Percentiles rank a stretch among this genome's conserved stretches.
phyloP scores from a whole-genome alignment of 2,113 vertebrate species.

The Nibea coibor region DNA sequence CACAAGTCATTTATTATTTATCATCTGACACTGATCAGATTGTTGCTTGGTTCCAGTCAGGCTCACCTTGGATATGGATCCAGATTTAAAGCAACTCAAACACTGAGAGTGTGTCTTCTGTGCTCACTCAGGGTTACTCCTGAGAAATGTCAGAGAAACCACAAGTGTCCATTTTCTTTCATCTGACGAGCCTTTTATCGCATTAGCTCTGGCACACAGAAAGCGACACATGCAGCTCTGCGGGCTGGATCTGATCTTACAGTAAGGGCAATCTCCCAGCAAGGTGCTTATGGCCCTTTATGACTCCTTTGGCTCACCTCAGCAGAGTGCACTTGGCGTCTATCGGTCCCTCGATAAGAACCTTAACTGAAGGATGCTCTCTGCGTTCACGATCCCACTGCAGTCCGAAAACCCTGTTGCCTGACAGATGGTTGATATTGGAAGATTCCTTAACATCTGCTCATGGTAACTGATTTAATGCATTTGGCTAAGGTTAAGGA shows the following conservation, averaged over 20 bases:
- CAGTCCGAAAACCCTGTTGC: neutral
- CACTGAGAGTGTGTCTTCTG: no score
- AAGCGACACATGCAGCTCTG: neutral
- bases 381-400: neutral
- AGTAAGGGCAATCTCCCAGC: neutral
- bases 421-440: neutral
- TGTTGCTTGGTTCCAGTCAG: no score
- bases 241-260: neutral
- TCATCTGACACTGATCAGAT: neutral
- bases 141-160: constrained; percentile 2
- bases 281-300: neutral
- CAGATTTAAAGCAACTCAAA: neutral
- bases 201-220: constrained; percentile 16
- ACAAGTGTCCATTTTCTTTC: constrained; percentile 5
- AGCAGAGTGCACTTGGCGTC: neutral
- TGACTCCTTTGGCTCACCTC: neutral
- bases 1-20: neutral
- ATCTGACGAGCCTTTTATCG: constrained; percentile 8
- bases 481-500: no score
- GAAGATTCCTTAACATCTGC: neutral
- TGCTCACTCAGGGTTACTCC: neutral
- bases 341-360: neutral
- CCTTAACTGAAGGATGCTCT: constrained; percentile 1
- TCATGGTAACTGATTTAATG: no score
- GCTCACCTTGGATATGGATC: neutral